Evolutionary conservation across 2,888 invertebrate species (phyloP).

Genomic region (Cremastinae sp.): DNA sequence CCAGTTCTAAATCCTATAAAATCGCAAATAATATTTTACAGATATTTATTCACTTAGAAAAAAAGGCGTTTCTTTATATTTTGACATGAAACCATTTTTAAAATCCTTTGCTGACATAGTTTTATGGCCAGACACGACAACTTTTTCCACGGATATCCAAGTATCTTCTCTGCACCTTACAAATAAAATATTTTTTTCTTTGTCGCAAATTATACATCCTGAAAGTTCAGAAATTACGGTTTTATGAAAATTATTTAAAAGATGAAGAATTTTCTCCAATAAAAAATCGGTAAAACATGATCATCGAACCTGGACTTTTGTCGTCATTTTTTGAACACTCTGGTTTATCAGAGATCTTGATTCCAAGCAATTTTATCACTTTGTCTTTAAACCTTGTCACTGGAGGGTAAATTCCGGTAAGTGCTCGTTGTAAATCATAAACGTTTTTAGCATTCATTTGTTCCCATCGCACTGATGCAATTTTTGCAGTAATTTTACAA

Average conservation of each 20-base stretch:
- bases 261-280: slow-evolving; percentile 18
- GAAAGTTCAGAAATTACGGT: slow-evolving; percentile 71
- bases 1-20: neutral
- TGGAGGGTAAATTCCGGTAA: slow-evolving; percentile 84
- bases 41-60: slow-evolving; percentile 37
- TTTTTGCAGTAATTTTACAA: slow-evolving; percentile 85
- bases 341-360: slow-evolving; percentile 75
- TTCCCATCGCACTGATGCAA: slow-evolving; percentile 86
- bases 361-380: slow-evolving; percentile 84
- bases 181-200: slow-evolving; percentile 82
- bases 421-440: slow-evolving; percentile 87
- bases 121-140: slow-evolving; percentile 86
- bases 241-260: no score
- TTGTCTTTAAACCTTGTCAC: slow-evolving; percentile 84
- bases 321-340: neutral
- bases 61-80: slow-evolving; percentile 77
- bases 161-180: slow-evolving; percentile 85
- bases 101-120: slow-evolving; percentile 90
- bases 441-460: slow-evolving; percentile 84
- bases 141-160: slow-evolving; percentile 84
- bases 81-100: slow-evolving; percentile 91
- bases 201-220: slow-evolving; percentile 85
- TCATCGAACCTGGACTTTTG: slow-evolving; percentile 72
- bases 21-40: no score
- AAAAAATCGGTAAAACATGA: neutral